Conservation (phyloP, 1,140 invertebrate species). For the Heliothis virescens region DNA sequence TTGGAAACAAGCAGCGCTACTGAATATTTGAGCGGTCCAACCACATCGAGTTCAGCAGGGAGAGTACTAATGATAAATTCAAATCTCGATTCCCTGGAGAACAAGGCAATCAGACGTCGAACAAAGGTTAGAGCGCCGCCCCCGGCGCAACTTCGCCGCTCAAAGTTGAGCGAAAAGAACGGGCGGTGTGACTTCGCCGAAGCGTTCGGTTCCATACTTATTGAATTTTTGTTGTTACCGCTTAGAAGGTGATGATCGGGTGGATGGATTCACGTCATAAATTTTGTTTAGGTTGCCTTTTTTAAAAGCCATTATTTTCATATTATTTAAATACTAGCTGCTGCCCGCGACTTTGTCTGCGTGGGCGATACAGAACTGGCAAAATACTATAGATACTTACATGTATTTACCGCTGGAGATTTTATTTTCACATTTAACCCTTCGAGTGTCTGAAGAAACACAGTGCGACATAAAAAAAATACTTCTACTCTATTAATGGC, state of each 20-base stretch:
- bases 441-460: too few species aligned
- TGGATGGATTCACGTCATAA: neutral
- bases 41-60: conserved; percentile 60
- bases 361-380: too few species aligned
- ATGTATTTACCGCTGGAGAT: too few species aligned
- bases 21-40: conserved; percentile 62
- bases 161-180: conserved; percentile 63
- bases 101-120: conserved; percentile 76
- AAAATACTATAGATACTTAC: too few species aligned
- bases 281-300: neutral
- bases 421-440: too few species aligned
- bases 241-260: conserved; percentile 19
- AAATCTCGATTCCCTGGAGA: conserved; percentile 72
- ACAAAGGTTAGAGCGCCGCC: conserved; percentile 68
- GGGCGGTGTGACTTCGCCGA: conserved; percentile 49
- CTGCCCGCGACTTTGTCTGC: too few species aligned
- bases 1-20: conserved; percentile 46
- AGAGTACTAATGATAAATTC: conserved; percentile 81
- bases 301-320: neutral
- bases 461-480: too few species aligned
- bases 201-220: conserved; percentile 49
- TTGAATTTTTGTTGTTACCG: conserved; percentile 48
- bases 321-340: too few species aligned
- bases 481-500: too few species aligned
- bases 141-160: conserved; percentile 51